A percentile compares a stretch with the other conserved stretches of the same genome.
Evolutionary conservation across 2,797 vertebrate genomes (phyloP).

Genomic region (Coregonus ussuriensis): DNA sequence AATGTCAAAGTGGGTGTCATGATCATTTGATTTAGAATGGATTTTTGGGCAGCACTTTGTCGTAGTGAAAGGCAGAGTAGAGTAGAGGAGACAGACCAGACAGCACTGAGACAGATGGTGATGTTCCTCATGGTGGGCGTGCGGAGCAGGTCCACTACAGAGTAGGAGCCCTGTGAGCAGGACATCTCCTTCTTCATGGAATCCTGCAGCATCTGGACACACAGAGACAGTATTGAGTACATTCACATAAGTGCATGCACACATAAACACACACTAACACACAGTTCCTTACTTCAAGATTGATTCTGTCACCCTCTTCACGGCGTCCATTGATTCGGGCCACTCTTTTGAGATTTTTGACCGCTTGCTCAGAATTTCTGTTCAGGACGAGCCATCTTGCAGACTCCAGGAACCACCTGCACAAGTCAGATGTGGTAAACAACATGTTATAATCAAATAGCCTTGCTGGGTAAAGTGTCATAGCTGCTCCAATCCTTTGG

Average conservation of each 20-base stretch:
- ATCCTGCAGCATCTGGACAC: conserved; percentile 74
- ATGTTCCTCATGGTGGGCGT: conserved; percentile 78
- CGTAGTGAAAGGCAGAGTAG: not conserved
- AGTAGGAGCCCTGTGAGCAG: conserved; percentile 60
- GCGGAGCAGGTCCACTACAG: conserved; percentile 78
- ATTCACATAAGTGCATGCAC: too few relatives aligned
- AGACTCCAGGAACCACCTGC: conserved; percentile 87
- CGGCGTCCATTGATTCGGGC: conserved; percentile 74
- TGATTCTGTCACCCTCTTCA: conserved; percentile 73
- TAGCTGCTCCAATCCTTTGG: not conserved
- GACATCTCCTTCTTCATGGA: conserved; percentile 83
- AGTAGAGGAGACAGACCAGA: conserved; percentile 74
- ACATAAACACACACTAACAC: too few relatives aligned
- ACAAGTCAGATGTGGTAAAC: not conserved
- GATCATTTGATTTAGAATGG: not conserved
- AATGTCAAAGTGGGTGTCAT: not conserved
- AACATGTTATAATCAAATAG: not conserved
- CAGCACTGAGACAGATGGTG: conserved; percentile 75
- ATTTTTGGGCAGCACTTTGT: not conserved
- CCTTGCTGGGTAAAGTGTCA: not conserved
- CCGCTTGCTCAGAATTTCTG: conserved; percentile 72
- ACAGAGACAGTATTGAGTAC: not conserved
- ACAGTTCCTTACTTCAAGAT: conserved; percentile 62
- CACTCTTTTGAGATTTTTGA: conserved; percentile 77
- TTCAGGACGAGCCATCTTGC: conserved; percentile 85